These are phyloP conservation scores for Bombus turneri DNA, from an alignment of 1,140 invertebrate genomes.

Conservation along the genomic window DNA sequence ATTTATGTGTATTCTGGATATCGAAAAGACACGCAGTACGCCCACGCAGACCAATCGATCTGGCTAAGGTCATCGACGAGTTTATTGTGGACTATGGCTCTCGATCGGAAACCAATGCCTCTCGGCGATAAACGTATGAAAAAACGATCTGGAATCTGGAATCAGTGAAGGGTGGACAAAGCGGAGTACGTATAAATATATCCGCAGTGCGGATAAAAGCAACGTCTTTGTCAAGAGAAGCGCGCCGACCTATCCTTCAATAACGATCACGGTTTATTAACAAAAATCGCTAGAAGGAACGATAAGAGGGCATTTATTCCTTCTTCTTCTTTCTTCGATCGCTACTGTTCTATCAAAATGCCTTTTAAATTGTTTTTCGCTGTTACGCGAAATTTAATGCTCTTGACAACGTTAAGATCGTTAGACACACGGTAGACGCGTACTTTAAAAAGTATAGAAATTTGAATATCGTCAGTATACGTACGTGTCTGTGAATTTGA, in stretches of 20 bases:
- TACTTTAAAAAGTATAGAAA: too few species aligned
- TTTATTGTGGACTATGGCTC: background rate
- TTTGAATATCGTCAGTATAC: background rate
- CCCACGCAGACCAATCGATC: background rate
- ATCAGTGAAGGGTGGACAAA: background rate
- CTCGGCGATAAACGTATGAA: conserved; percentile 10
- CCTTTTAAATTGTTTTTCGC: too few species aligned
- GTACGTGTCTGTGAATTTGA: background rate
- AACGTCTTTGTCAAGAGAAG: background rate
- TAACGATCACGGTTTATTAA: conserved; percentile 49
- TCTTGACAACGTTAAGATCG: too few species aligned
- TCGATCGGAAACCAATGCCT: background rate
- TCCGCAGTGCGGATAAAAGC: background rate
- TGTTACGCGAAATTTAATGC: background rate
- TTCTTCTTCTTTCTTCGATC: too few species aligned
- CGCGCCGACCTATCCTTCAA: conserved; percentile 30
- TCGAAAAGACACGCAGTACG: background rate
- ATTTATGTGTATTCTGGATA: too few species aligned
- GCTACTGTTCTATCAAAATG: accelerated
- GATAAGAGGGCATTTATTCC: background rate
- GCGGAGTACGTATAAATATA: too few species aligned
- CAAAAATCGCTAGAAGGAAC: conserved; percentile 25
- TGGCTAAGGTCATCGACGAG: background rate
- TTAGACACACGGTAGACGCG: too few species aligned
- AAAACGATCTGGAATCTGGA: background rate